phyloP scores from a whole-genome alignment of 2,113 vertebrate species.

The Crotophaga sulcirostris region DNA sequence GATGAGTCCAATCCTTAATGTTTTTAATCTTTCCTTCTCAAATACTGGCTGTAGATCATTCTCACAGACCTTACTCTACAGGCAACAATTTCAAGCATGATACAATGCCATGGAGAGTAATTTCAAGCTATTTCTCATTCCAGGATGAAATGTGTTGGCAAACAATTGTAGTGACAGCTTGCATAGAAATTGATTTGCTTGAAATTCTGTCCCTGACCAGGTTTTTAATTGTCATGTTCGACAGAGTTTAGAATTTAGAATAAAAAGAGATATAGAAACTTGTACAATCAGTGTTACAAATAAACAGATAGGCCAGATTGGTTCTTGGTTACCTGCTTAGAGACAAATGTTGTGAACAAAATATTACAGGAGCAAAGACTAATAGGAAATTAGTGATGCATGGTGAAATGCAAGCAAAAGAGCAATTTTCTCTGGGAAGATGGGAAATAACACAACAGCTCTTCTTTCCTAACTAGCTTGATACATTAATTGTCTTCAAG shows the following conservation, averaged over 20 bases:
- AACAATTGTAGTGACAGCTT: conserved; percentile 41
- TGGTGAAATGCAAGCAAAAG: not conserved
- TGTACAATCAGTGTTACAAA: not conserved
- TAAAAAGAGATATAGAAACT: not conserved
- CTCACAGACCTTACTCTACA: not conserved
- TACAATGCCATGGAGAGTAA: not conserved
- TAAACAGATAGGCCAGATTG: not conserved
- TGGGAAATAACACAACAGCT: not conserved
- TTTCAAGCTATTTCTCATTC: conserved; percentile 19
- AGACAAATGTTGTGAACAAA: not conserved
- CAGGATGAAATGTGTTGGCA: conserved; percentile 41
- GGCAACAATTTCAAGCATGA: not conserved
- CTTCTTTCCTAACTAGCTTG: not conserved
- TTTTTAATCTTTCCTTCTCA: not conserved
- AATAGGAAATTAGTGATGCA: not conserved
- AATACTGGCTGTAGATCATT: not conserved
- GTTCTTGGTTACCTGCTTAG: not conserved
- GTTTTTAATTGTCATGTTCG: conserved; percentile 25
- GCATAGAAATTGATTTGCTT: conserved; percentile 15
- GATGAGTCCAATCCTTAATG: not conserved
- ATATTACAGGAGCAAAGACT: not conserved
- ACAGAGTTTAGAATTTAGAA: not conserved
- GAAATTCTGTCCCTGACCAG: conserved; percentile 7
- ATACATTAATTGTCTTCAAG: not conserved
- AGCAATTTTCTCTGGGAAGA: not conserved